Conservation (phyloP, 2,888 invertebrate species). For the Epinotia ramella region DNA sequence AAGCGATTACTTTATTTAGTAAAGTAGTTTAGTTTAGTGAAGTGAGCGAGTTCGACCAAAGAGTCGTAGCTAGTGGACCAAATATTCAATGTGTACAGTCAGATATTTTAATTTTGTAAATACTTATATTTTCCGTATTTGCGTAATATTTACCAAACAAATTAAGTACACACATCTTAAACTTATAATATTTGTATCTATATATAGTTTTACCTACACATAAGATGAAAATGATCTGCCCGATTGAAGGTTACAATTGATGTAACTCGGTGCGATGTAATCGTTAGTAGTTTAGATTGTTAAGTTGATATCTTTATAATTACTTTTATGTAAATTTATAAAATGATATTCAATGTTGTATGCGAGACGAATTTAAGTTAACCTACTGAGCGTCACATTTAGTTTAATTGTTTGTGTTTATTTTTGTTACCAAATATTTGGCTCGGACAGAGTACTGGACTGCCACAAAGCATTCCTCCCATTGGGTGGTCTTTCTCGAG, state of each 20-base stretch:
- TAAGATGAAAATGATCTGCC: slow-evolving; percentile 14
- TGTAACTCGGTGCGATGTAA: not conserved
- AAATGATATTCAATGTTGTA: not conserved
- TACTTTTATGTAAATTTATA: not conserved
- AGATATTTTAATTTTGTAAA: slow-evolving; percentile 35
- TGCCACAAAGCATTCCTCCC: slow-evolving; percentile 62
- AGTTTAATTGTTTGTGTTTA: slow-evolving; percentile 33
- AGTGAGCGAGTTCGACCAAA: slow-evolving; percentile 53
- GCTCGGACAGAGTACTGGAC: slow-evolving; percentile 61
- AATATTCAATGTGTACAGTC: slow-evolving; percentile 51
- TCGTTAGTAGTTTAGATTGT: slow-evolving; percentile 17
- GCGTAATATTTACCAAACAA: slow-evolving; percentile 10
- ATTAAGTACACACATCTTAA: slow-evolving; percentile 21
- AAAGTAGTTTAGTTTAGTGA: slow-evolving; percentile 50
- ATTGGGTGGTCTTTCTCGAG: not conserved
- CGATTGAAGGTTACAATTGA: slow-evolving; percentile 14
- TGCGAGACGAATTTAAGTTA: slow-evolving; percentile 29
- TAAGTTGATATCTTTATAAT: slow-evolving; percentile 25
- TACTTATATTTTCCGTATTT: slow-evolving; percentile 33
- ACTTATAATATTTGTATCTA: slow-evolving; percentile 16
- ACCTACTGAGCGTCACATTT: slow-evolving; percentile 38
- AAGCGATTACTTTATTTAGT: slow-evolving; percentile 50
- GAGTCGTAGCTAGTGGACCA: slow-evolving; percentile 68
- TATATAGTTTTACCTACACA: slow-evolving; percentile 1
- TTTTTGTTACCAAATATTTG: slow-evolving; percentile 47